Percentiles rank a stretch among this genome's conserved stretches.
Evolutionary conservation across 2,888 invertebrate species (phyloP).

Genomic region (Melanotus villosus): DNA sequence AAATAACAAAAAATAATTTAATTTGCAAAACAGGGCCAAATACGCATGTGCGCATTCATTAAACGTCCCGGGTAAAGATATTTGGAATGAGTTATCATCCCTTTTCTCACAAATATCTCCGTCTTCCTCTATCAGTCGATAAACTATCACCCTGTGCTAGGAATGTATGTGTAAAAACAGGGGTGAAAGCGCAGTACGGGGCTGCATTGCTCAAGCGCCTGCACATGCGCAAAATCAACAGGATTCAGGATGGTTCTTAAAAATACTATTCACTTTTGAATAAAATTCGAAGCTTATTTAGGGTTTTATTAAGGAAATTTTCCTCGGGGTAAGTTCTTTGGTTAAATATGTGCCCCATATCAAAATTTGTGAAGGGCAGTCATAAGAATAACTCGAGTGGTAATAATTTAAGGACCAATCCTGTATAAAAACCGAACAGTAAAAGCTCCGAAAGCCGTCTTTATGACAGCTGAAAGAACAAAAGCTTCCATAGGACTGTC

Average conservation of each 20-base stretch:
- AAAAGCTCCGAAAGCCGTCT: constrained; percentile 30
- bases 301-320: no score
- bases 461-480: constrained; percentile 20
- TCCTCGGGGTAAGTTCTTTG: no score
- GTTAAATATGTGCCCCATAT: no score
- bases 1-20: constrained; percentile 55
- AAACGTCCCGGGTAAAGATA: constrained; percentile 45
- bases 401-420: no score
- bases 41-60: constrained; percentile 41
- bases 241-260: constrained; percentile 23
- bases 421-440: constrained; percentile 22
- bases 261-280: no score
- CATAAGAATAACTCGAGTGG: no score
- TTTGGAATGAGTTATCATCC: constrained; percentile 51
- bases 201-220: constrained; percentile 43
- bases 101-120: constrained; percentile 45
- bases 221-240: constrained; percentile 43
- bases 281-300: no score
- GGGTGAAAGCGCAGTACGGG: constrained; percentile 44
- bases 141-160: constrained; percentile 53
- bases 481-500: constrained; percentile 17
- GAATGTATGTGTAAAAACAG: constrained; percentile 53
- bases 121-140: constrained; percentile 54
- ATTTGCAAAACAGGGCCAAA: constrained; percentile 48
- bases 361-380: no score